A percentile compares a stretch with the other conserved stretches of the same genome.
These are phyloP conservation scores for Lepilemur ruficaudatus DNA, from an alignment of 2,797 vertebrate genomes.

Conservation along the genomic window DNA sequence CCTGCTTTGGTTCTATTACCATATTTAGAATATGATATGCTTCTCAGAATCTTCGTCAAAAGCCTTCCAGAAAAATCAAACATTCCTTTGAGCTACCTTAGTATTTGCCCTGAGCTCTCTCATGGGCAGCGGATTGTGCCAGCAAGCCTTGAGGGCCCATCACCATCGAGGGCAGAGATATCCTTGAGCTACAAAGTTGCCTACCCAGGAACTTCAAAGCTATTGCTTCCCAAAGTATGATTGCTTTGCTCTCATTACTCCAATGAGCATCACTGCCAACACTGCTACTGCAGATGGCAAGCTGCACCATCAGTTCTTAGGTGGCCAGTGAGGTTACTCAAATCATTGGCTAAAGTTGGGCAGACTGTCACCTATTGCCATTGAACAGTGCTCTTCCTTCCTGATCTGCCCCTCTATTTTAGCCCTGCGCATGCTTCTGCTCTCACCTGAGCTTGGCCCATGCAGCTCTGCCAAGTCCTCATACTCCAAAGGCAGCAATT, in stretches of 20 bases:
- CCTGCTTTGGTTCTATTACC: neutral
- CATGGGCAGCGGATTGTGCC: neutral
- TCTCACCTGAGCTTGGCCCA: neutral
- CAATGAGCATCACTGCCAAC: neutral
- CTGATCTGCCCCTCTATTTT: neutral
- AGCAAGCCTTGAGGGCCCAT: neutral
- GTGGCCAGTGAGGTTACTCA: neutral
- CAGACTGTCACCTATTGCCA: slow-evolving; percentile 68
- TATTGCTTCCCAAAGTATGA: neutral
- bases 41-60: neutral
- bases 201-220: neutral
- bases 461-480: neutral
- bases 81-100: neutral
- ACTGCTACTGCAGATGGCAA: neutral
- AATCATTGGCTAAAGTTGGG: slow-evolving; percentile 36
- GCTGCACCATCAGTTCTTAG: neutral
- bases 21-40: neutral
- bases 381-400: neutral
- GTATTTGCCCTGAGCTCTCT: neutral
- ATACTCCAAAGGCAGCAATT: neutral
- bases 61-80: neutral
- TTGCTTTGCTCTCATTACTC: neutral
- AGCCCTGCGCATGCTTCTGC: neutral
- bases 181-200: neutral
- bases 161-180: neutral